Conservation (phyloP, 2,888 invertebrate genomes). For the Tetanocera ferruginea region DNA sequence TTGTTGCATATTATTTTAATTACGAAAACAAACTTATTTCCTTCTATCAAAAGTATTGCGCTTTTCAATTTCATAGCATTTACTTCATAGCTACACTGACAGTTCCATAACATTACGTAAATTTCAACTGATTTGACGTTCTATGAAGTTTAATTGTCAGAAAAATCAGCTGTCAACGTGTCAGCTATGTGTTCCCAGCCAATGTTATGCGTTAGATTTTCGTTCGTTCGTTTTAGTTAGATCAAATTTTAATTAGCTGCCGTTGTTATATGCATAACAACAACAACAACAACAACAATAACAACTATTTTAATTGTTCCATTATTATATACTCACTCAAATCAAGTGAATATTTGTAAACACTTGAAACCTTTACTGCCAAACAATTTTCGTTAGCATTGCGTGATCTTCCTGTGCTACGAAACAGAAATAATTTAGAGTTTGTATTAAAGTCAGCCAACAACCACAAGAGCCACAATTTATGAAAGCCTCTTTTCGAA, state of each 20-base stretch:
- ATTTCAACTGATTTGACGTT: constrained; percentile 67
- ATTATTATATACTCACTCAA: too few relatives aligned
- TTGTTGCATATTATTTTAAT: too few relatives aligned
- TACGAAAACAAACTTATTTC: too few relatives aligned
- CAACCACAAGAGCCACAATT: constrained; percentile 27
- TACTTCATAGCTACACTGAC: too few relatives aligned
- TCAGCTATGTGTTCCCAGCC: constrained; percentile 64
- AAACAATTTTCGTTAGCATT: not conserved
- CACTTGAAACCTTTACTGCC: not conserved
- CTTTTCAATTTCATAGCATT: too few relatives aligned
- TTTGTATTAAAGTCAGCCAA: too few relatives aligned
- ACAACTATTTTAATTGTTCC: not conserved
- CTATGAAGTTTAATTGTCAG: constrained; percentile 69
- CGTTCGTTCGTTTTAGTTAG: constrained; percentile 3
- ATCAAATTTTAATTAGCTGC: not conserved
- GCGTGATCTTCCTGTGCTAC: constrained; percentile 19
- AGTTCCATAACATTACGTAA: too few relatives aligned
- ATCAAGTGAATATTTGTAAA: not conserved
- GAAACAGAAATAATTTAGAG: not conserved
- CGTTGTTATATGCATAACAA: not conserved
- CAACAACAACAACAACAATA: not conserved
- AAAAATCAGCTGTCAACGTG: constrained; percentile 69
- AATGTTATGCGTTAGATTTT: constrained; percentile 49
- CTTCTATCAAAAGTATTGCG: too few relatives aligned
- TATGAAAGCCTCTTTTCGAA: constrained; percentile 21